phyloP scores from a whole-genome alignment of 2,888 invertebrate species.

The Psylliodes chrysocephalus region DNA sequence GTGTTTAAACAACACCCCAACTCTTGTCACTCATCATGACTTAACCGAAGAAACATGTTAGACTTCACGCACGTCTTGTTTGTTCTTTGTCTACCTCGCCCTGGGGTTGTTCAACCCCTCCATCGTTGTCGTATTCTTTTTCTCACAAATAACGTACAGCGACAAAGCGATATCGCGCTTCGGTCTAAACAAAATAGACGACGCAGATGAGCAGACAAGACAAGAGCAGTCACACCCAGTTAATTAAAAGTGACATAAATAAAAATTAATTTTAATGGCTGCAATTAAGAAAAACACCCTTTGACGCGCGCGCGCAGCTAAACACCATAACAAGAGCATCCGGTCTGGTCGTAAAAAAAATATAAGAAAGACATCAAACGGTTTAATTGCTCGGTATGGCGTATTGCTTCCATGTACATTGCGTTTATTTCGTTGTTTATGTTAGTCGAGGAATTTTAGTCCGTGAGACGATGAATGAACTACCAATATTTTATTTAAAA shows the following conservation, averaged over 20 bases:
- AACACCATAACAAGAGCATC: constrained; percentile 40
- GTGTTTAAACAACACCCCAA: not conserved
- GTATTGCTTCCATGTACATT: not conserved
- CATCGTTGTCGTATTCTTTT: not conserved
- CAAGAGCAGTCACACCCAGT: constrained; percentile 28
- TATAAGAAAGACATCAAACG: constrained; percentile 20
- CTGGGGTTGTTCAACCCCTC: not conserved
- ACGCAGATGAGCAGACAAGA: not conserved
- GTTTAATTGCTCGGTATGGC: constrained; percentile 14
- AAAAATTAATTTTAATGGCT: constrained; percentile 29
- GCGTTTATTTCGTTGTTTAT: not conserved
- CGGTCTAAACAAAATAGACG: not conserved
- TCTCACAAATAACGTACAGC: too few relatives aligned
- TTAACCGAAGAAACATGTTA: not conserved
- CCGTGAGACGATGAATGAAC: not conserved
- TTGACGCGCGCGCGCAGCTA: constrained; percentile 34
- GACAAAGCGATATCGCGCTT: not conserved
- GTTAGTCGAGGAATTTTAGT: not conserved
- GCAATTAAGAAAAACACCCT: constrained; percentile 41
- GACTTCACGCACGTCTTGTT: not conserved
- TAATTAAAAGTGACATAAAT: constrained; percentile 34
- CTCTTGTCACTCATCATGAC: not conserved
- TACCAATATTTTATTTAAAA: too few relatives aligned
- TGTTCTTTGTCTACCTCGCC: not conserved
- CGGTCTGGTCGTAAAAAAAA: constrained; percentile 30